Evolutionary conservation across 2,113 vertebrate genomes (phyloP).

Genomic region (Euleptes europaea): DNA sequence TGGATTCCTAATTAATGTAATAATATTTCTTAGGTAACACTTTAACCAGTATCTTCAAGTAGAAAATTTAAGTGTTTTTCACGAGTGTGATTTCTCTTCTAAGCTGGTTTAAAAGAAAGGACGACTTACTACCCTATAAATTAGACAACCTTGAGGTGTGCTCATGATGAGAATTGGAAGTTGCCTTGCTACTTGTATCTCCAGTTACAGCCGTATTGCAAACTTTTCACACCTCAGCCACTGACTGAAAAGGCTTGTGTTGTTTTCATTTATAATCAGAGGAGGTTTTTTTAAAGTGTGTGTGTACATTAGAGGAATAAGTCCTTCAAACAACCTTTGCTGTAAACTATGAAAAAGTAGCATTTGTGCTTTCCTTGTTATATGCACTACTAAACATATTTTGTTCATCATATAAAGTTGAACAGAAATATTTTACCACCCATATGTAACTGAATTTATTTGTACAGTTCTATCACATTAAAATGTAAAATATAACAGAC

Average conservation of each 20-base stretch:
- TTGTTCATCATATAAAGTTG: not conserved
- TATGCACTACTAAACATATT: not conserved
- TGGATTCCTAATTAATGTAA: constrained; percentile 39
- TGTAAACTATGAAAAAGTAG: not conserved
- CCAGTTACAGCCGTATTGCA: constrained; percentile 26
- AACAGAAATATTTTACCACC: not conserved
- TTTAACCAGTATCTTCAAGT: not conserved
- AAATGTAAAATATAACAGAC: constrained; percentile 37
- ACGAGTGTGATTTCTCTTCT: not conserved
- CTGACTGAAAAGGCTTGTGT: constrained; percentile 9
- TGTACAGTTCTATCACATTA: not conserved
- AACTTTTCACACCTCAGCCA: fast-evolving
- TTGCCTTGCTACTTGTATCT: constrained; percentile 14
- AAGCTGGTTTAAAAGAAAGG: not conserved
- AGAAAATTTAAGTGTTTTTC: not conserved
- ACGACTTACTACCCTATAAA: not conserved
- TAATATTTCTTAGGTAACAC: not conserved
- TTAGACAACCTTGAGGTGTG: not conserved
- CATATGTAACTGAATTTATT: fast-evolving
- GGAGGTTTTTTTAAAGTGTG: too few species aligned
- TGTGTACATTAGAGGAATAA: not conserved
- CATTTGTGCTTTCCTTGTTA: not conserved
- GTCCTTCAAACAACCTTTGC: not conserved
- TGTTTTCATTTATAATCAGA: not conserved
- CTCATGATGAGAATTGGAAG: not conserved